A percentile compares a stretch with the other conserved stretches of the same genome.
Evolutionary conservation across 1,140 invertebrate species (phyloP).

Genomic region (Anastrepha ludens): DNA sequence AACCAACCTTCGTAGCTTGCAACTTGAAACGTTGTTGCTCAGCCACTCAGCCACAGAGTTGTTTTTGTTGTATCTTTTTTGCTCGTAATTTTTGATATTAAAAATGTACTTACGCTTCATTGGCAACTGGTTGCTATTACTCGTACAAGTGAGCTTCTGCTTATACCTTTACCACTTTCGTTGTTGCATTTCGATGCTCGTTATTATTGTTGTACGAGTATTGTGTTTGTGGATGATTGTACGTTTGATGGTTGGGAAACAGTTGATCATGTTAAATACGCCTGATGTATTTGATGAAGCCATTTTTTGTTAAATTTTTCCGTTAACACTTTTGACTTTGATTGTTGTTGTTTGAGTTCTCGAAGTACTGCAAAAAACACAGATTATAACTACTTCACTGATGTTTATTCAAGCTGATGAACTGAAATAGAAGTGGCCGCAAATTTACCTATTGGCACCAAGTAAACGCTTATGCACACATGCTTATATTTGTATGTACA

Average conservation of each 20-base stretch:
- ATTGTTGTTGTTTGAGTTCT: background rate
- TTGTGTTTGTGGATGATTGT: background rate
- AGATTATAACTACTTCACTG: background rate
- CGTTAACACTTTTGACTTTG: background rate
- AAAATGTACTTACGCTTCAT: slow-evolving; percentile 4
- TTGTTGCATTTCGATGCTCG: background rate
- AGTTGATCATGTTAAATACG: background rate
- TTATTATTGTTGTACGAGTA: too few relatives aligned
- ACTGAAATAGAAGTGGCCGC: slow-evolving; percentile 6
- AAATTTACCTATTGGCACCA: background rate
- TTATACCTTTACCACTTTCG: background rate
- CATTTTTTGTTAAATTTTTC: background rate
- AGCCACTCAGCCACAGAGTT: background rate
- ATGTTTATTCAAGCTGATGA: slow-evolving; percentile 13
- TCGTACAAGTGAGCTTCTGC: background rate
- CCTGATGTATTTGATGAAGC: background rate
- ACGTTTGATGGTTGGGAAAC: background rate
- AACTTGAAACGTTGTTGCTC: background rate
- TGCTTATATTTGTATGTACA: background rate
- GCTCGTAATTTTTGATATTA: background rate
- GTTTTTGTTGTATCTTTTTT: background rate
- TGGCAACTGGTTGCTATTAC: background rate
- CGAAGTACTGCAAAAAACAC: background rate
- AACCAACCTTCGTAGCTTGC: background rate
- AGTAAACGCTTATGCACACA: background rate